Base-by-base conservation (phyloP, 2,113 vertebrate genomes). In the Salvator merianae region DNA sequence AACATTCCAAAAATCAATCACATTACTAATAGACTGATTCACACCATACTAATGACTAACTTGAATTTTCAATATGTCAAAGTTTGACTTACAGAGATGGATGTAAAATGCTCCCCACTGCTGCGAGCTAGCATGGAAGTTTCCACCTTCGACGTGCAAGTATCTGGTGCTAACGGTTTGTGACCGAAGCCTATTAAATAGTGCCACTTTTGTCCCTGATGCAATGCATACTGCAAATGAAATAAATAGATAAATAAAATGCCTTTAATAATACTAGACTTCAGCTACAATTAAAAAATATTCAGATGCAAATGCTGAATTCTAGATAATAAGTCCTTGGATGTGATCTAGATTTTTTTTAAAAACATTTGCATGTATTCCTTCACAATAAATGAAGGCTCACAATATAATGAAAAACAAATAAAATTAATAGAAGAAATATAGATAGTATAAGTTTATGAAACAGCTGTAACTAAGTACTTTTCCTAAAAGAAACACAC, bases 61-160 rank as follows among this genome's bases (percentile, higher is more conserved):
- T 68, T 22, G 77, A 34, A 74, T 73, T 63, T 84, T 69, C 18
- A 50, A 59, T 8, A 26, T 13, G 14, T 55, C n/a, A 7, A 63
- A 34, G 50, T 55, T 65, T 78, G 91, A 97, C 99, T 98, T 94
- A 99, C 99, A 92, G 91, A 99, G 97, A 92, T 99, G 99, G 95
- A 99, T 99, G 94, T 97, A 99, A 95, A 99, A 99, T 8, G 98
- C 99, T 93, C 98, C 99, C 99, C 99, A 99, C 91, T 99, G 99
- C 82, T 99, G 99, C 87, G 99, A 99, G 95, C 99, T 99, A 95
- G 99, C 99, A 90, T 99, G 99, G 84, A 99, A 99, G 94, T 99
- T 99, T 38, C 99, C 99, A 30, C 99, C 98, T 97, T 99, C 99
- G 93, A 99, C 99, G 62, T 99, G 99, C 77, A 99, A 97, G 92